A percentile compares a stretch with the other conserved stretches of the same genome.
These are phyloP conservation scores for Cheumatopsyche charites DNA, from an alignment of 1,140 invertebrate species.

Conservation along the genomic window DNA sequence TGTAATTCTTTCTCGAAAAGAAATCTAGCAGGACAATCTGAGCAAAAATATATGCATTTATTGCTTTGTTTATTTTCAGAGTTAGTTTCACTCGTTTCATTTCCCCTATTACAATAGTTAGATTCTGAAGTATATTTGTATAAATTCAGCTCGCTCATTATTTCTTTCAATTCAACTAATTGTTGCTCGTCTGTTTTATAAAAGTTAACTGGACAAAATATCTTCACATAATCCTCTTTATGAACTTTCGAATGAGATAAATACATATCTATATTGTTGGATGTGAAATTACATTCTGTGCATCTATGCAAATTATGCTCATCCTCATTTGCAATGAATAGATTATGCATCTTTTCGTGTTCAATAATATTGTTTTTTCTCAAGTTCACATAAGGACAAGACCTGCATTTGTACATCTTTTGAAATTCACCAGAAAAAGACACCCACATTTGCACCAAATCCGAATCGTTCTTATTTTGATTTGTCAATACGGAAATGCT, in stretches of 20 bases:
- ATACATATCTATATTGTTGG: constrained; percentile 75
- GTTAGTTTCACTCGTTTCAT: constrained; percentile 46
- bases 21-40: constrained; percentile 75
- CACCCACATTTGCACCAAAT: constrained; percentile 75
- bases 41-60: constrained; percentile 65
- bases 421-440: constrained; percentile 72
- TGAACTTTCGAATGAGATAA: constrained; percentile 82
- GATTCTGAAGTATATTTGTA: constrained; percentile 27
- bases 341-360: constrained; percentile 85
- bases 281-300: constrained; percentile 81
- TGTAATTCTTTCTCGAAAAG: constrained; percentile 69
- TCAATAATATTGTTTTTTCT: constrained; percentile 81
- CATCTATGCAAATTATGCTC: constrained; percentile 63
- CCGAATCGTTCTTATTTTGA: constrained; percentile 52
- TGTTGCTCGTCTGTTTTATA: constrained; percentile 70
- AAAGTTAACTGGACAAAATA: constrained; percentile 73
- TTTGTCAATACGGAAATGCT: neutral
- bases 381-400: constrained; percentile 82
- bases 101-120: constrained; percentile 47
- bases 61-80: constrained; percentile 47
- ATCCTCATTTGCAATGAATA: neutral
- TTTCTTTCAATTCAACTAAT: constrained; percentile 63
- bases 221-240: constrained; percentile 70
- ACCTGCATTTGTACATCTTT: constrained; percentile 86
- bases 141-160: constrained; percentile 32